Evolutionary conservation across 2,888 invertebrate genomes (phyloP), one percentile per base, ranked within the genome.

Genomic region (Cepaea hortensis): DNA sequence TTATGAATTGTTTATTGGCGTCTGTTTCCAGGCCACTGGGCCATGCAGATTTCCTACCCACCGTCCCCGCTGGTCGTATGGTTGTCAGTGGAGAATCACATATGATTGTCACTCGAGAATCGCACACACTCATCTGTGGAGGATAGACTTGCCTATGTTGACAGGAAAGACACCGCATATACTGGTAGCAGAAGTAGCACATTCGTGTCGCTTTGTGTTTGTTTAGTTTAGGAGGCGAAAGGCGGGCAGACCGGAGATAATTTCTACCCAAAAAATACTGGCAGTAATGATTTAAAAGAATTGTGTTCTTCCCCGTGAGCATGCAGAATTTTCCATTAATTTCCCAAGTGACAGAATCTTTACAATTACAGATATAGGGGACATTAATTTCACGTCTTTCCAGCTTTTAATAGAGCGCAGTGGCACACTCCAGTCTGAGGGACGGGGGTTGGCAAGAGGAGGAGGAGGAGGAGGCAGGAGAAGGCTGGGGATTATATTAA

Each of bases 281-380:
- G n/a, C 9, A 55, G 15, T 61, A 13, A 11, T 13, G 48, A 61
- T 18, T 5, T 55, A 55, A 55, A 55, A 79, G 62, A 85, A 62
- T 61, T 82, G 55, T 86, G 76, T 82, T 11, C 62, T 65, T 62
- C 79, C 61, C 68, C 62, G 13, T 35, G 35, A 50, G 72, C 70
- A 72, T 13, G 75, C 55, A 81, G 50, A 48, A 46, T 50, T 83
- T 65, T 20, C 35, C 79, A 79, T 20, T 83, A 62, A 85, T 85
- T 85, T 85, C 85, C 85, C 85, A 11, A 50, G 85, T 85, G 85
- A 81, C 85, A 48, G 61, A 65, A 83, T 68, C 79, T 55, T 3
- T 72, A 77, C 77, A 75, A 81, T 79, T 76, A 81, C 81, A 81
- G 76, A 76, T 82, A 68, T 46, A 65, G 13, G 4, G 79, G 79